These are phyloP conservation scores for Bradypus variegatus DNA, from an alignment of 2,797 vertebrate species.

Conservation along the genomic window DNA sequence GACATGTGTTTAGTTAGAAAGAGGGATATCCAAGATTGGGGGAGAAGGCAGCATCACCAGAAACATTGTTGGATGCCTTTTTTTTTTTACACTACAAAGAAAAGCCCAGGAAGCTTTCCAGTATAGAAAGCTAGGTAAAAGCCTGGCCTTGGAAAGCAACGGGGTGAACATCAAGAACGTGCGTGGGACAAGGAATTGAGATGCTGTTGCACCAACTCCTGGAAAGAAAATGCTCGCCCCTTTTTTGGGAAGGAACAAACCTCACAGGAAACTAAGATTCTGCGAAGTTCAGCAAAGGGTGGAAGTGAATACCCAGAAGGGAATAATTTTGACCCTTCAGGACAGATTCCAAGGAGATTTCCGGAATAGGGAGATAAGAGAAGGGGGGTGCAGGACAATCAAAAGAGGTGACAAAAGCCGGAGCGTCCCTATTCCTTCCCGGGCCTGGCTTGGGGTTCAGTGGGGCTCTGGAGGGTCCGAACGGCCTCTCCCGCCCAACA, in stretches of 20 bases:
- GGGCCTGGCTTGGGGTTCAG: not conserved
- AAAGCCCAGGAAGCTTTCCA: not conserved
- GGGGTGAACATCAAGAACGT: not conserved
- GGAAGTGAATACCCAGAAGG: not conserved
- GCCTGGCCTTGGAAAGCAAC: not conserved
- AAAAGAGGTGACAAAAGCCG: not conserved
- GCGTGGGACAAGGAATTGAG: not conserved
- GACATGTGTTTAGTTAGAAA: not conserved
- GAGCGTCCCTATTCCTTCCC: not conserved
- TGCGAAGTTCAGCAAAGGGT: not conserved
- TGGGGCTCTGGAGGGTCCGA: not conserved
- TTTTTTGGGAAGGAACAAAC: constrained; percentile 51
- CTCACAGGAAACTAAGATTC: constrained; percentile 34
- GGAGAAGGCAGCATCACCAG: not conserved
- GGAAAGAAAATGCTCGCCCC: not conserved
- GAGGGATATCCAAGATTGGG: not conserved
- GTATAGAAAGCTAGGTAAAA: not conserved
- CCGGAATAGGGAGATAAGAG: not conserved
- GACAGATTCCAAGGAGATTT: not conserved
- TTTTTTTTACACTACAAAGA: too few relatives aligned
- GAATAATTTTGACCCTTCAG: not conserved
- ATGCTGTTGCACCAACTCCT: not conserved
- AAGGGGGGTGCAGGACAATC: not conserved
- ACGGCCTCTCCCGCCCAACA: constrained; percentile 50
- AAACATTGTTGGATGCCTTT: not conserved